These are phyloP conservation scores for Plutella xylostella DNA, from an alignment of 2,888 invertebrate genomes.

Conservation along the genomic window DNA sequence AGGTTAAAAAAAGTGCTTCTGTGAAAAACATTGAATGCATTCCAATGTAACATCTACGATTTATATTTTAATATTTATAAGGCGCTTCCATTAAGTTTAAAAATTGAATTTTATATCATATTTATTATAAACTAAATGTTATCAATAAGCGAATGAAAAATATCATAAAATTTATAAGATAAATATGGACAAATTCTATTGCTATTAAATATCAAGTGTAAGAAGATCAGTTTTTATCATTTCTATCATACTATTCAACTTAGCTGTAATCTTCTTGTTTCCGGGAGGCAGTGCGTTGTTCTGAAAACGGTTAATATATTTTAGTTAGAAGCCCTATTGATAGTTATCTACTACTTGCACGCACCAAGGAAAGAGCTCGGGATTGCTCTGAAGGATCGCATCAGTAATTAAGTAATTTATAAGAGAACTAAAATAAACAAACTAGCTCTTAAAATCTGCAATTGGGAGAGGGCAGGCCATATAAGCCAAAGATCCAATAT, in stretches of 20 bases:
- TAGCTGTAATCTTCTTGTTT: conserved; percentile 39
- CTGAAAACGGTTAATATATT: conserved; percentile 25
- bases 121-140: neutral
- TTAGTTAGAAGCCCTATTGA: too few species aligned
- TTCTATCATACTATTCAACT: conserved; percentile 35
- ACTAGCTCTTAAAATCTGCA: too few species aligned
- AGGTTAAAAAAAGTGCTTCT: too few species aligned
- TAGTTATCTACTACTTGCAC: too few species aligned
- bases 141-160: neutral
- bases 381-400: too few species aligned
- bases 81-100: too few species aligned
- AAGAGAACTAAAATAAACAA: too few species aligned
- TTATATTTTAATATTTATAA: neutral
- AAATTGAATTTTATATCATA: neutral
- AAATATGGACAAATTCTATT: neutral
- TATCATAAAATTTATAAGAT: neutral
- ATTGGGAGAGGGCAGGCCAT: conserved; percentile 36
- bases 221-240: conserved; percentile 42
- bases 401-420: too few species aligned
- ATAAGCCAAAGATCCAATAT: too few species aligned
- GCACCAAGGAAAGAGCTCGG: too few species aligned
- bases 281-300: conserved; percentile 38
- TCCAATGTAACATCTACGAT: too few species aligned
- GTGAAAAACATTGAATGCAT: too few species aligned
- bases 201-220: conserved; percentile 47